These are phyloP conservation scores for Budorcas taxicolor DNA, from an alignment of 2,113 vertebrate species.

Conservation along the genomic window DNA sequence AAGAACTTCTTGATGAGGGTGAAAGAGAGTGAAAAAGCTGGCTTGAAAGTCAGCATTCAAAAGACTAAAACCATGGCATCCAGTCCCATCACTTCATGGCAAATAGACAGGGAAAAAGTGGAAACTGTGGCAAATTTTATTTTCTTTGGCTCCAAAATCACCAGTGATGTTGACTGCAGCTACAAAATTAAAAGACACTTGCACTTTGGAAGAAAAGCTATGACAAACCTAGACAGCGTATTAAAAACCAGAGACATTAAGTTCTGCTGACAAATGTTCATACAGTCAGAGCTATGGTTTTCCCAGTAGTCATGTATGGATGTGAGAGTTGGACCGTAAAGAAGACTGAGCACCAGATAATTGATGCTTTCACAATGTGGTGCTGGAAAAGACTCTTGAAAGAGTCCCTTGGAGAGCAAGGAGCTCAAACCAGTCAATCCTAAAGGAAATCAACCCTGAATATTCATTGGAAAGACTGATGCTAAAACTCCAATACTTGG, in stretches of 20 bases:
- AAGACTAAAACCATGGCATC: background rate
- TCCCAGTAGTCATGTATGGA: background rate
- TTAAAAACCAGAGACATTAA: background rate
- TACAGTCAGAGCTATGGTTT: background rate
- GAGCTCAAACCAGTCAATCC: background rate
- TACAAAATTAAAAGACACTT: background rate
- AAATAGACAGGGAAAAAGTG: background rate
- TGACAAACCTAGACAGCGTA: background rate
- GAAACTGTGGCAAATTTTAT: background rate
- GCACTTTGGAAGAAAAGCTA: background rate
- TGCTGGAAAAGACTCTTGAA: background rate
- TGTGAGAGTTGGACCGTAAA: background rate
- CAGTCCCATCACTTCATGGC: background rate
- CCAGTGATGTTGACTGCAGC: background rate
- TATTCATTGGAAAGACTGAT: background rate
- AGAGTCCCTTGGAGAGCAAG: background rate
- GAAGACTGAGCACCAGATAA: background rate
- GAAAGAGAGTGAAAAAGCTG: background rate
- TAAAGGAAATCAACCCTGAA: background rate
- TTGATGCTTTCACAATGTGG: background rate
- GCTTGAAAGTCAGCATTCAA: background rate
- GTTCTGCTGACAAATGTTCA: background rate
- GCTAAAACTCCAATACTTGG: background rate
- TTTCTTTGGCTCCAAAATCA: background rate
- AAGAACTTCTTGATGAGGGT: background rate